Conservation (phyloP, 1,140 invertebrate species). For the Anadara kagoshimensis region DNA sequence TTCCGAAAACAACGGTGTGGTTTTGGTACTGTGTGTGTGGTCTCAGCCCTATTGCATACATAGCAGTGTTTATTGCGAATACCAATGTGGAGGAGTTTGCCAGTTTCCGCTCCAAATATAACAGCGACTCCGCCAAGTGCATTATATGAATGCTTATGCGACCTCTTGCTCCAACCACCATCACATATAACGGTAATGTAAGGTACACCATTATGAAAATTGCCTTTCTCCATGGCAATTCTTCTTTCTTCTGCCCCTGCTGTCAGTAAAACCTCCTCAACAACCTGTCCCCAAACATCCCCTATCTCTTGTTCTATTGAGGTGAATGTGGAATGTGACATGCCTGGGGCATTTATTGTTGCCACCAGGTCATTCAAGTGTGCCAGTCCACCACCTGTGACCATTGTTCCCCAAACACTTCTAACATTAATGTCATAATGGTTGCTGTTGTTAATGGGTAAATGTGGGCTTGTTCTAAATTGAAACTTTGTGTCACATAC, state of each 20-base stretch:
- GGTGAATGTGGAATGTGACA: constrained; percentile 1
- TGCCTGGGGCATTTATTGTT: constrained; percentile 2
- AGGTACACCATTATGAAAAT: constrained; percentile 40
- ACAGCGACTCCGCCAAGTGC: constrained; percentile 40
- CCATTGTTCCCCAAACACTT: constrained; percentile 22
- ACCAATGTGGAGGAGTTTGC: constrained; percentile 70
- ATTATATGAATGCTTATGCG: constrained; percentile 20
- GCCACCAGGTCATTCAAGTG: constrained; percentile 23
- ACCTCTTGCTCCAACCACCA: constrained; percentile 35
- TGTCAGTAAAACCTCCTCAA: background rate
- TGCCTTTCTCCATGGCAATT: constrained; percentile 10
- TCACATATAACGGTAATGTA: constrained; percentile 31
- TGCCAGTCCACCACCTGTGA: constrained; percentile 16
- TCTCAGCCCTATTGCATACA: constrained; percentile 24
- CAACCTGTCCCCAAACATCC: background rate
- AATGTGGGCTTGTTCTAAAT: constrained; percentile 13
- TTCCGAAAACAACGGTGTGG: constrained; percentile 54
- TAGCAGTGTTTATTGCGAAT: constrained; percentile 72
- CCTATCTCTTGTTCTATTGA: constrained; percentile 5
- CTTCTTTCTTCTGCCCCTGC: constrained; percentile 23
- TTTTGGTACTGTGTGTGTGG: background rate
- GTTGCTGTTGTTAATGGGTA: background rate
- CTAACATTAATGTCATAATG: constrained; percentile 28
- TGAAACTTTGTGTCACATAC: constrained; percentile 10
- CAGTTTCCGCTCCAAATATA: constrained; percentile 68